Base-by-base conservation (phyloP, 2,797 vertebrate genomes). In the Tachyglossus aculeatus region DNA sequence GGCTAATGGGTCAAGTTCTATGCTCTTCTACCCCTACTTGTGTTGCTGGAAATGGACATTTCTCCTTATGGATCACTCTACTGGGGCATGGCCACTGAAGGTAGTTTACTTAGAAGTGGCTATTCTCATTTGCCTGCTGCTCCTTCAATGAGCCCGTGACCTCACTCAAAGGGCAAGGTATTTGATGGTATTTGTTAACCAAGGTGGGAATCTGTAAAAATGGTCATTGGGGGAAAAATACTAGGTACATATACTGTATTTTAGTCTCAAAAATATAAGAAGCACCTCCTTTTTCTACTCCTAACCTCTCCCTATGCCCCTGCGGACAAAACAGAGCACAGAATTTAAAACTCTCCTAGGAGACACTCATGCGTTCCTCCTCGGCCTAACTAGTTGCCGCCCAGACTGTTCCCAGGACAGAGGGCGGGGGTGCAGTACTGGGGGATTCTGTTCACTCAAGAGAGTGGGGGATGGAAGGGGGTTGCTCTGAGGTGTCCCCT, bases 201-300 rank as follows among this genome's bases (percentile, higher is more conserved):
- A 72, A 78, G 72, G 56, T 62, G 47, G 50, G 56, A 50, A 67
- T n/a, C 33, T 86, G 60, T 90, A 83, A 75, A 57, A 79, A 86
- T 80, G 59, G 80, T 74, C 90, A 84, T 73, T 53, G 71, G 64
- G 71, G 80, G 80, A 77, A 73, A 69, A 82, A 83, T 84, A 75
- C 54, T 74, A 38, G 58, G 61, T 79, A 65, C 65, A 62, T 72
- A 85, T 78, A 70, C 82, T 88, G 67, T 84, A 70, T 74, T 62
- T 71, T 84, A 90, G 86, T 89, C 90, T 88, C 83, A 74, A 82
- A 82, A 90, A 79, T 51, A 77, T 7, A 87, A 50, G 75, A 62
- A 53, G 25, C 77, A 85, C 85, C 74, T 84, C 57, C 80, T 78
- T 75, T 75, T 73, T 84, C 88, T 70, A 74, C 24, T 67, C 84